Evolutionary conservation across 2,888 invertebrate species (phyloP), one percentile per base, ranked within the genome.

Genomic region (Diplazon laetatorius): DNA sequence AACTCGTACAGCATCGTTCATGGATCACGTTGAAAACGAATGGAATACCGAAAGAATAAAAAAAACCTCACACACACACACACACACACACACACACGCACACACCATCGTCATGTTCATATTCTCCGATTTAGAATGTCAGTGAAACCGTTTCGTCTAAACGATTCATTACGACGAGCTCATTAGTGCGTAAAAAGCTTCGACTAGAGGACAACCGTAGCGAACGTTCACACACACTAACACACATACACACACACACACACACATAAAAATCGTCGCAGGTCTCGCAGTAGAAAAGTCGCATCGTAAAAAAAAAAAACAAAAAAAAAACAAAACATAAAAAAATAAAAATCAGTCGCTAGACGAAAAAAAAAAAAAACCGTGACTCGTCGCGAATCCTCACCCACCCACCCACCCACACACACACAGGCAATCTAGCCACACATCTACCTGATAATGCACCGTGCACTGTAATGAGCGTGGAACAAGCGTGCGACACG

Each of bases 91-190:
- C 30, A 30, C 44, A 14, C 42, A 55, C 12, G 10, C 10, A 18
- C 16, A 16, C 25, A 12, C n/a, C 57, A 52, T 52, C 30, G 55
- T 16, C 55, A 30, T 16, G 20, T 10, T 30, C 16, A 9, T 14
- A n/a, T n/a, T n/a, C n/a, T 14, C 20, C 14, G 22, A 30, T 30
- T 10, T 16, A 35, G 20, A 39, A 39, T 55, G 78, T 46, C 74
- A 78, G 78, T 78, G 78, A 78, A 78, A 74, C 69, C 66, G 78
- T 70, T n/a, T 70, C 59, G 48, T 59, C 59, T 55, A 50, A 70
- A 70, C 74, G 78, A 74, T 70, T 78, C 74, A 74, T 60, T 66
- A 74, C 65, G 39, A 59, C 46, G 60, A n/a, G 39, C 78, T 78
- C 66, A 70, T 78, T 75, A 70, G 74, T 48, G 62, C 60, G 46